These are phyloP conservation scores for Azemiops feae DNA, from an alignment of 2,113 vertebrate species.

Conservation along the genomic window DNA sequence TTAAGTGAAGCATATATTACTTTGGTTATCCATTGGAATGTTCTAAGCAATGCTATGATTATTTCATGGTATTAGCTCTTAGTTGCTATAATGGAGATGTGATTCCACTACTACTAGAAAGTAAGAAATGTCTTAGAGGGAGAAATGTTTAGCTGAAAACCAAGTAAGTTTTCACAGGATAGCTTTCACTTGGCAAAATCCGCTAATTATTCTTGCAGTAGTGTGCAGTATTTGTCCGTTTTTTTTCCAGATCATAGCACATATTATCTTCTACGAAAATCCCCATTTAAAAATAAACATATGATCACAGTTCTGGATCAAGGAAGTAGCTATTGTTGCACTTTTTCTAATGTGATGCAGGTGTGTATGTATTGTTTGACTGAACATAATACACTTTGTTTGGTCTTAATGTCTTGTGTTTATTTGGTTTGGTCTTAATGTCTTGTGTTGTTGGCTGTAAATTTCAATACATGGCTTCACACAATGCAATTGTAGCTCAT, in stretches of 20 bases:
- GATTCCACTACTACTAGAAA: background rate
- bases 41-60: background rate
- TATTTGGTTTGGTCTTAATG: background rate
- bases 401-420: too few species aligned
- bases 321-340: background rate
- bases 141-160: background rate
- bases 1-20: constrained; percentile 54
- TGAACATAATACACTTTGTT: background rate
- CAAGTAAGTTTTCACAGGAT: background rate
- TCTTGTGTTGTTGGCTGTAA: background rate
- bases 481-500: background rate
- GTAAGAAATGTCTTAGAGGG: background rate
- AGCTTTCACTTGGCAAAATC: background rate
- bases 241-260: background rate
- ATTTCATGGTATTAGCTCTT: constrained; percentile 17
- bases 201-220: background rate
- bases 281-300: background rate
- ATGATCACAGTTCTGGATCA: background rate
- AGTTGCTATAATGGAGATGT: background rate
- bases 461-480: background rate
- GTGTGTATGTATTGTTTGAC: background rate
- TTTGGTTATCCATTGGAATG: constrained; percentile 45
- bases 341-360: background rate
- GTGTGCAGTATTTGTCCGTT: background rate
- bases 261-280: background rate